phyloP scores from a whole-genome alignment of 2,888 invertebrate species.

The Liodrosophila aerea region DNA sequence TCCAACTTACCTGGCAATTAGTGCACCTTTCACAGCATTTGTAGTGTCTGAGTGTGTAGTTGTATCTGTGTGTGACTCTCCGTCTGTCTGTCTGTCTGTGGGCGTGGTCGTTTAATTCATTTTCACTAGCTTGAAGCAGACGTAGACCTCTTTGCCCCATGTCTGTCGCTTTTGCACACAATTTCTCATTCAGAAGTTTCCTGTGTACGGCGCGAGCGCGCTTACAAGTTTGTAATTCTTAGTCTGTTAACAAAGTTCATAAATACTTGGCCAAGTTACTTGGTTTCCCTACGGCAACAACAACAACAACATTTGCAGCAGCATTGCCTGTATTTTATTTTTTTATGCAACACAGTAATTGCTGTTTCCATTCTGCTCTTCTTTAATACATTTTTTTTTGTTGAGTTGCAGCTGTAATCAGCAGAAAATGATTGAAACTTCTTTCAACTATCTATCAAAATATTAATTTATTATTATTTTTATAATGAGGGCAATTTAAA shows the following conservation, averaged over 20 bases:
- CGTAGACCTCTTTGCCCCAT: constrained; percentile 8
- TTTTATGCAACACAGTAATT: constrained; percentile 20
- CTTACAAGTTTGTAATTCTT: constrained; percentile 76
- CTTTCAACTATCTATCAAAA: constrained; percentile 14
- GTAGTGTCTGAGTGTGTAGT: constrained; percentile 16
- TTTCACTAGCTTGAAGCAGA: constrained; percentile 62
- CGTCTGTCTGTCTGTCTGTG: constrained; percentile 32
- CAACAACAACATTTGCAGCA: not conserved
- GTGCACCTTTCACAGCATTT: constrained; percentile 57
- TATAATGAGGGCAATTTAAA: too few species aligned
- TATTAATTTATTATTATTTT: too few species aligned
- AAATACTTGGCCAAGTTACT: constrained; percentile 71
- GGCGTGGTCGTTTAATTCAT: constrained; percentile 73
- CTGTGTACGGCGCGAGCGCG: constrained; percentile 18
- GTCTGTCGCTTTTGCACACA: constrained; percentile 75
- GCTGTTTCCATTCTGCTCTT: constrained; percentile 6
- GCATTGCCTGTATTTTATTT: not conserved
- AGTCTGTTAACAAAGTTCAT: constrained; percentile 78
- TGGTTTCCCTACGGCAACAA: constrained; percentile 37
- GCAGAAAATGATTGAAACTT: constrained; percentile 15
- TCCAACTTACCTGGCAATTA: constrained; percentile 71
- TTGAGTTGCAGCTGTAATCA: constrained; percentile 4
- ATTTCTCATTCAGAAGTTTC: constrained; percentile 75
- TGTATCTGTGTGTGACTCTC: constrained; percentile 9
- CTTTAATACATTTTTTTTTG: not conserved